Conservation (phyloP, 2,888 invertebrate genomes). For the Caenorhabditis becei region DNA sequence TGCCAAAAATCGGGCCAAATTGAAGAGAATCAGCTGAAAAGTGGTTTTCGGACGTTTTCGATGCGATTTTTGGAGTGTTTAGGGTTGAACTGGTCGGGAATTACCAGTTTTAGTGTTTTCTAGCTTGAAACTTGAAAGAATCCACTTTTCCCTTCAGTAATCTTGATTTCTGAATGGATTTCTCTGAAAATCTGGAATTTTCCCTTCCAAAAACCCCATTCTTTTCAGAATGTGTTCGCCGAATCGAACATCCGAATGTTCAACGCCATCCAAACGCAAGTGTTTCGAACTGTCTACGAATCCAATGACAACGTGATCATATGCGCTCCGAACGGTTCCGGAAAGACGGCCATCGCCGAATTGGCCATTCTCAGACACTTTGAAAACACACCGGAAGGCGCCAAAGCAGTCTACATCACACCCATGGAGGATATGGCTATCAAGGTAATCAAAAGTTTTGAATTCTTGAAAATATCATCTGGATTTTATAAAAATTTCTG, state of each 20-base stretch:
- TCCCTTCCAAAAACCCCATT: not conserved
- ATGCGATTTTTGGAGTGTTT: too few relatives aligned
- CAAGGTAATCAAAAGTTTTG: too few relatives aligned
- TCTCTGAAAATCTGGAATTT: not conserved
- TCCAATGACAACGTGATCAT: conserved; percentile 98
- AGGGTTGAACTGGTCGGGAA: too few relatives aligned
- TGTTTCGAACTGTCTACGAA: conserved; percentile 95
- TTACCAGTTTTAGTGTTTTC: too few relatives aligned
- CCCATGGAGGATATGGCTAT: conserved; percentile 93
- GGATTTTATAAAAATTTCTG: too few relatives aligned
- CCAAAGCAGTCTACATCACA: conserved; percentile 94
- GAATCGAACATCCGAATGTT: conserved; percentile 39
- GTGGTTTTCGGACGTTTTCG: too few relatives aligned
- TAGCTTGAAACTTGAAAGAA: too few relatives aligned
- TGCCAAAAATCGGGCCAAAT: too few relatives aligned
- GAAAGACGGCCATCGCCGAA: conserved; percentile 91
- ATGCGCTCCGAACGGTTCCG: conserved; percentile 84
- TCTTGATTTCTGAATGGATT: too few relatives aligned
- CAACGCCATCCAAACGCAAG: conserved; percentile 96
- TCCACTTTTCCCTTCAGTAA: too few relatives aligned
- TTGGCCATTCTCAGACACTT: conserved; percentile 94
- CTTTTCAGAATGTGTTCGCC: conserved; percentile 22
- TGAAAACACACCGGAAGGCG: conserved; percentile 84
- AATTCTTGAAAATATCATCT: too few relatives aligned
- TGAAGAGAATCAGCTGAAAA: too few relatives aligned